Percentiles rank a stretch among this genome's conserved stretches.
These are phyloP conservation scores for Mugil cephalus DNA, from an alignment of 2,113 vertebrate species.

Conservation along the genomic window DNA sequence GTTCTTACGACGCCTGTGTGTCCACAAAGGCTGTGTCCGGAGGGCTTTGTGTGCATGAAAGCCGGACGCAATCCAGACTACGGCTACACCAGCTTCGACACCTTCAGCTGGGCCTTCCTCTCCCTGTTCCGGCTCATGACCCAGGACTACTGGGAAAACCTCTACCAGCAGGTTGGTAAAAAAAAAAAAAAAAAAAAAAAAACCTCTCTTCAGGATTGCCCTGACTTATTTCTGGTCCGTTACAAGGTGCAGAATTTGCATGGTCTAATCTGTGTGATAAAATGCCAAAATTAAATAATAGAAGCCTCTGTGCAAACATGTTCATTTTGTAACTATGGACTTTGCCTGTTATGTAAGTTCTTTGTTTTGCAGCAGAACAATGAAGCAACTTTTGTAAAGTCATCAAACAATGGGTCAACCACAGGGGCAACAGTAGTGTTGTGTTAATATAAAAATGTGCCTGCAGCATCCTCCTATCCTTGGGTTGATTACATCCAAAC, in stretches of 20 bases:
- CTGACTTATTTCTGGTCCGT: background rate
- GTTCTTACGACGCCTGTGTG: background rate
- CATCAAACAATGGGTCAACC: slow-evolving; percentile 22
- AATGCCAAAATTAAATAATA: too few species aligned
- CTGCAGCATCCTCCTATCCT: too few species aligned
- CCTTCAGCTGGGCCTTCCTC: slow-evolving; percentile 98
- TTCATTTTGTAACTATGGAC: slow-evolving; percentile 1
- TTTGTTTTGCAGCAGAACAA: slow-evolving; percentile 1
- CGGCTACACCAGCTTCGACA: slow-evolving; percentile 98
- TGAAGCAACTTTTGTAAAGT: slow-evolving; percentile 2
- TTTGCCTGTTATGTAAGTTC: slow-evolving; percentile 10
- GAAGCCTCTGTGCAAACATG: background rate
- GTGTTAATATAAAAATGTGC: background rate
- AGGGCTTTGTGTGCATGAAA: slow-evolving; percentile 93
- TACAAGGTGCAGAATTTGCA: too few species aligned
- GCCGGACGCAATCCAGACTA: slow-evolving; percentile 95
- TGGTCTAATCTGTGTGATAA: too few species aligned
- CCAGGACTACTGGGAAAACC: slow-evolving; percentile 98
- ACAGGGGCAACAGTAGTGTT: too few species aligned
- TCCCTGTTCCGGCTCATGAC: slow-evolving; percentile 99
- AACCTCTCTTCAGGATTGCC: background rate
- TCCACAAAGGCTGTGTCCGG: slow-evolving; percentile 92
- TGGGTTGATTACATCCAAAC: background rate
- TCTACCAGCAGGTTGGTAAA: slow-evolving; percentile 92
- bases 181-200: too few species aligned